Percentiles rank a stretch among this genome's conserved stretches.
These are phyloP conservation scores for Lasiurus borealis DNA, from an alignment of 2,113 vertebrate species.

Conservation along the genomic window DNA sequence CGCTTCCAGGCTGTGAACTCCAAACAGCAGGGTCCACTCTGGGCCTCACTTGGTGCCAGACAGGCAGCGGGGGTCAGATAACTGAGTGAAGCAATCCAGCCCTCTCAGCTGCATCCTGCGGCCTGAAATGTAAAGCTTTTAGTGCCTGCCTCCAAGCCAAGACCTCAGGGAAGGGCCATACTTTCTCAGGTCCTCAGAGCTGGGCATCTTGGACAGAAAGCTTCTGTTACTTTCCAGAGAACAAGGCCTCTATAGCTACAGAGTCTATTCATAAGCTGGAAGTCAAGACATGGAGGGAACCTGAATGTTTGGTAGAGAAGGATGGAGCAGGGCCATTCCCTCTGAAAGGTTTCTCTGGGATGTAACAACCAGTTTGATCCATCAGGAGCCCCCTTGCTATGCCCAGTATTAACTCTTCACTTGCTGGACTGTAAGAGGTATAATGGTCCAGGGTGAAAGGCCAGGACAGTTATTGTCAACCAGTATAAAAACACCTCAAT, in stretches of 20 bases:
- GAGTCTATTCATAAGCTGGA: background rate
- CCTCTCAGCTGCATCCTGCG: background rate
- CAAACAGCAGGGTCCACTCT: background rate
- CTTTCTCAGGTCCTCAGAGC: background rate
- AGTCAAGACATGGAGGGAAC: background rate
- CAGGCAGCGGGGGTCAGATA: fast-evolving
- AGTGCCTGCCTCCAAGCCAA: background rate
- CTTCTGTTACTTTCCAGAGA: slow-evolving; percentile 17
- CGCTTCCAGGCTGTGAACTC: background rate
- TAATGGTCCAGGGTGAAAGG: background rate
- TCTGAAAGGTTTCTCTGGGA: background rate
- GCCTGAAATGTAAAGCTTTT: slow-evolving; percentile 12
- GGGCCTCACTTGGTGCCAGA: background rate
- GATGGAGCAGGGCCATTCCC: background rate
- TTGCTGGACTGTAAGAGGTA: background rate
- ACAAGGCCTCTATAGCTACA: background rate
- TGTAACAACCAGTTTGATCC: background rate
- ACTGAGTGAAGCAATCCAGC: background rate
- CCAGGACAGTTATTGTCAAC: background rate
- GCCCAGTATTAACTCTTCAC: background rate
- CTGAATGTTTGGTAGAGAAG: background rate
- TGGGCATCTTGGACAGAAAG: background rate
- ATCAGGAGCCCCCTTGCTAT: background rate
- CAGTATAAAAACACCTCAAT: background rate
- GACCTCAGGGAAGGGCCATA: background rate